Conservation (phyloP, 2,888 invertebrate genomes). For the Amphipoea lucens region DNA sequence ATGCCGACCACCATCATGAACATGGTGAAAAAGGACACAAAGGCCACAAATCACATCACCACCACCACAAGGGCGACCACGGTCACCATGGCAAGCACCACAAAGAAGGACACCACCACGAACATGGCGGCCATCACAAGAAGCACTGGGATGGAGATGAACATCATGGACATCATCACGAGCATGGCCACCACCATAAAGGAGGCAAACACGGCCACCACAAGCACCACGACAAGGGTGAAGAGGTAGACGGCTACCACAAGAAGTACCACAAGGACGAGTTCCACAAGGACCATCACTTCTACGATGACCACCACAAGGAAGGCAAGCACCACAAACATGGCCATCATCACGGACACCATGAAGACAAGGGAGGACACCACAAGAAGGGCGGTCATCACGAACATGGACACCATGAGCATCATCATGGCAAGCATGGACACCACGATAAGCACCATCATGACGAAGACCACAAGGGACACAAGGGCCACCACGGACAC, state of each 20-base stretch:
- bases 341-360: slow-evolving; percentile 86
- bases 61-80: slow-evolving; percentile 87
- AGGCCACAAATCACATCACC: slow-evolving; percentile 87
- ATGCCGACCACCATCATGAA: slow-evolving; percentile 85
- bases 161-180: slow-evolving; percentile 85
- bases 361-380: slow-evolving; percentile 83
- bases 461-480: slow-evolving; percentile 86
- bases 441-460: slow-evolving; percentile 87
- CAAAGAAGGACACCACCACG: slow-evolving; percentile 84
- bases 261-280: slow-evolving; percentile 88
- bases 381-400: slow-evolving; percentile 88
- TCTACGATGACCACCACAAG: slow-evolving; percentile 86
- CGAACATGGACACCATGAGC: slow-evolving; percentile 85
- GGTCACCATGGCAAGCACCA: slow-evolving; percentile 86
- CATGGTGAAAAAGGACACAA: slow-evolving; percentile 86
- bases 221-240: slow-evolving; percentile 87
- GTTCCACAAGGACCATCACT: slow-evolving; percentile 88
- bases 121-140: slow-evolving; percentile 86
- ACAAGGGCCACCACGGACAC: slow-evolving; percentile 88
- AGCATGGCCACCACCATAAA: slow-evolving; percentile 87
- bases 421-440: slow-evolving; percentile 86
- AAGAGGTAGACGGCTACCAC: slow-evolving; percentile 86
- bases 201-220: slow-evolving; percentile 87
- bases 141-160: slow-evolving; percentile 86
- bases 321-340: slow-evolving; percentile 89